These are phyloP conservation scores for Vandiemenella viatica DNA, from an alignment of 2,888 invertebrate species.

Conservation along the genomic window DNA sequence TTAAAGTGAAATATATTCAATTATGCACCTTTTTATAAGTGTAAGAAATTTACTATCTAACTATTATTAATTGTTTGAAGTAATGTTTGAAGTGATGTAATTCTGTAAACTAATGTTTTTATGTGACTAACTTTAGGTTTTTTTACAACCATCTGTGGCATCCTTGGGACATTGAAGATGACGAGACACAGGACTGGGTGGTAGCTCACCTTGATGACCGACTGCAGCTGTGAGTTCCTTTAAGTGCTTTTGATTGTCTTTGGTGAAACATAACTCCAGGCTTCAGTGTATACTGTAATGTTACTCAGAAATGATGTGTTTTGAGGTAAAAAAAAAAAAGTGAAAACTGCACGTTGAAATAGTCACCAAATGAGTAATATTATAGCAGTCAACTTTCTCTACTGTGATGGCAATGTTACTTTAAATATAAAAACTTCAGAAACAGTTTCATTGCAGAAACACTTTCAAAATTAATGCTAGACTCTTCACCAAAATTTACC, in stretches of 20 bases:
- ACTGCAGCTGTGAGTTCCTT: background rate
- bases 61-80: background rate
- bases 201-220: background rate
- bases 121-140: background rate
- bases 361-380: too few relatives aligned
- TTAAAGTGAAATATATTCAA: background rate
- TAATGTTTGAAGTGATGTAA: background rate
- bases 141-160: background rate
- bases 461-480: too few relatives aligned
- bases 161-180: conserved; percentile 2
- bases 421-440: too few relatives aligned
- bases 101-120: background rate
- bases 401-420: too few relatives aligned
- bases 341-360: too few relatives aligned
- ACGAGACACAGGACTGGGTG: background rate
- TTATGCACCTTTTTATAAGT: background rate
- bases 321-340: too few relatives aligned
- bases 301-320: too few relatives aligned
- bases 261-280: background rate
- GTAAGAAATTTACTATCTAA: background rate
- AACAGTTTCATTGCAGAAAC: too few relatives aligned
- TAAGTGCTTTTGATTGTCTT: background rate
- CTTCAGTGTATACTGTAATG: too few relatives aligned
- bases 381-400: too few relatives aligned
- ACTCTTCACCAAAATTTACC: too few relatives aligned